Evolutionary conservation across 2,113 vertebrate genomes (phyloP).

Genomic region (Neodon shergylaensis): DNA sequence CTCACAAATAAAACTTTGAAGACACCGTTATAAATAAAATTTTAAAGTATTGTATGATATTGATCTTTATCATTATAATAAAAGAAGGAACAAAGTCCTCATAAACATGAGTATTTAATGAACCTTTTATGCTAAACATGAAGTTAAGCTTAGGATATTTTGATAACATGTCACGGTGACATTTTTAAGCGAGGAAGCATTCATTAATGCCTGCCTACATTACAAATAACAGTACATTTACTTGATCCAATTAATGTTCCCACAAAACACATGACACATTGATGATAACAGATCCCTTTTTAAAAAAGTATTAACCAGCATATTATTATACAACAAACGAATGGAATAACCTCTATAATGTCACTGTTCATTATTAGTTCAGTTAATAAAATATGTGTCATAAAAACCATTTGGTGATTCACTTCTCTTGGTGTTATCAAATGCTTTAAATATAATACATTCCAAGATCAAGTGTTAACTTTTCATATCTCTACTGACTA

Average conservation of each 20-base stretch:
- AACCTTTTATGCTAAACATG: slow-evolving; percentile 54
- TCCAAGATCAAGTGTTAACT: not conserved
- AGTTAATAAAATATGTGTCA: slow-evolving; percentile 70
- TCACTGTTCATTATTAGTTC: slow-evolving; percentile 70
- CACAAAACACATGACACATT: slow-evolving; percentile 78
- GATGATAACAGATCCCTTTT: slow-evolving; percentile 81
- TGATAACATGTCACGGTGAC: slow-evolving; percentile 56
- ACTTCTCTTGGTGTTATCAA: slow-evolving; percentile 36
- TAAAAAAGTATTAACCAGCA: slow-evolving; percentile 82
- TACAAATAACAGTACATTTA: slow-evolving; percentile 80
- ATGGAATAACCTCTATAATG: slow-evolving; percentile 71
- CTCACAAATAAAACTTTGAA: slow-evolving; percentile 23
- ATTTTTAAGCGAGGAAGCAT: slow-evolving; percentile 76
- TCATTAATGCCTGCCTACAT: slow-evolving; percentile 77
- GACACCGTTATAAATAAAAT: slow-evolving; percentile 24
- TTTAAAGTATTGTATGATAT: not conserved
- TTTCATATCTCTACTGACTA: not conserved
- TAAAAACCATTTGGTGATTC: slow-evolving; percentile 57
- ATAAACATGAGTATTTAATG: slow-evolving; percentile 52
- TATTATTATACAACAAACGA: slow-evolving; percentile 81
- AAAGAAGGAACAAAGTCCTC: not conserved
- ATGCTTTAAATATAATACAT: not conserved
- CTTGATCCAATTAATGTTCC: slow-evolving; percentile 80
- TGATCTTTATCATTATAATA: slow-evolving; percentile 1
- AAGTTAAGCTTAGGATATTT: slow-evolving; percentile 63